These are phyloP conservation scores for Raphicerus campestris DNA, from an alignment of 2,113 vertebrate species.

Conservation along the genomic window DNA sequence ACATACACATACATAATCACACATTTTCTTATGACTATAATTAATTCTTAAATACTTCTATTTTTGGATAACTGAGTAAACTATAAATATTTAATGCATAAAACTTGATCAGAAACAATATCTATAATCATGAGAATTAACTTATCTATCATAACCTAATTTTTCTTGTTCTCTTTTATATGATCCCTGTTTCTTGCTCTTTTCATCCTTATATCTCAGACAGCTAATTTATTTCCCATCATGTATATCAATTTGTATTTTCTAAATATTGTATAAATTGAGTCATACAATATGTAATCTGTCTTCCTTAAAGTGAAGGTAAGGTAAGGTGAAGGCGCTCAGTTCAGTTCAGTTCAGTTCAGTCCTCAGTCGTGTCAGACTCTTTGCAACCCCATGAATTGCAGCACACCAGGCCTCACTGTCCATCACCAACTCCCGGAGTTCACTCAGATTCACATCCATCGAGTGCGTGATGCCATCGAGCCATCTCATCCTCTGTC, in stretches of 20 bases:
- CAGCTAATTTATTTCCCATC: not conserved
- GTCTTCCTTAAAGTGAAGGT: not conserved
- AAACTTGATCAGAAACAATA: not conserved
- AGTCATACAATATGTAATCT: not conserved
- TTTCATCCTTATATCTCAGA: not conserved
- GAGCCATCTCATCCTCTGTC: too few relatives aligned
- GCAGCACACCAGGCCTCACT: too few relatives aligned
- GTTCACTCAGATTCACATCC: too few relatives aligned
- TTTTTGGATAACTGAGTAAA: not conserved
- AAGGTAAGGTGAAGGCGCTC: too few relatives aligned
- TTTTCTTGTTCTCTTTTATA: not conserved
- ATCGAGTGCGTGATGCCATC: too few relatives aligned
- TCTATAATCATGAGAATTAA: not conserved
- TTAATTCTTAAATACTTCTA: not conserved
- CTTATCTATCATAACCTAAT: not conserved
- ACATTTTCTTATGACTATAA: not conserved
- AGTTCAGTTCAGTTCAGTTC: too few relatives aligned
- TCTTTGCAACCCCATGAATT: too few relatives aligned
- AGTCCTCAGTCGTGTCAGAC: too few relatives aligned
- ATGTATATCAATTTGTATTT: not conserved
- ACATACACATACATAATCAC: not conserved
- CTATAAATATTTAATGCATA: not conserved
- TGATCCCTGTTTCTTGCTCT: not conserved
- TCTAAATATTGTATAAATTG: not conserved
- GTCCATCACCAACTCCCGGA: too few relatives aligned